Conservation (phyloP, 2,888 invertebrate genomes). For the Cactoblastis cactorum region DNA sequence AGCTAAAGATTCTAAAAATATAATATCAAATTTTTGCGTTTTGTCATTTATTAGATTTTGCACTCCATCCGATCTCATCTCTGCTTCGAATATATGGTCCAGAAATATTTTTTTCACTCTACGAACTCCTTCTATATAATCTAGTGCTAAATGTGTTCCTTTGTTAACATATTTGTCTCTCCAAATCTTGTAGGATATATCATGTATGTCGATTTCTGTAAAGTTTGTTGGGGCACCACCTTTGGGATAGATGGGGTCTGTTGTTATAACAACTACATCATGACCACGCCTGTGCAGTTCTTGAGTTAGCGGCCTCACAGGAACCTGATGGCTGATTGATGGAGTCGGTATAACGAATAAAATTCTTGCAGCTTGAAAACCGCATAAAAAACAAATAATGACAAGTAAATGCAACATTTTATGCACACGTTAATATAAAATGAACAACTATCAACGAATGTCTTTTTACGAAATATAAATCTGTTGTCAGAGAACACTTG, state of each 20-base stretch:
- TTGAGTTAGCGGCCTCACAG: slow-evolving; percentile 19
- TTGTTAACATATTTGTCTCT: not conserved
- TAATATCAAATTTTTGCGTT: slow-evolving; percentile 12
- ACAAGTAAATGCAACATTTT: not conserved
- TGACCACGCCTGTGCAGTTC: slow-evolving; percentile 43
- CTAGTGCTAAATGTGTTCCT: not conserved
- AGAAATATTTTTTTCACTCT: not conserved
- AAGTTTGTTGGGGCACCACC: slow-evolving; percentile 29
- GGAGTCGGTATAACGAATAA: slow-evolving; percentile 18
- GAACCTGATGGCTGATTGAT: slow-evolving; percentile 22
- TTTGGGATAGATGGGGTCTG: slow-evolving; percentile 30
- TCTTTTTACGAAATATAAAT: too few relatives aligned
- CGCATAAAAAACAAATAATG: not conserved
- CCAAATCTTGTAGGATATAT: slow-evolving; percentile 17
- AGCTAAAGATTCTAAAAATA: slow-evolving; percentile 8
- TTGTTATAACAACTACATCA: slow-evolving; percentile 38
- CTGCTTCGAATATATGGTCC: not conserved
- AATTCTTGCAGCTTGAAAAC: slow-evolving; percentile 16
- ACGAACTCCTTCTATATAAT: too few relatives aligned
- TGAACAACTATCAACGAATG: too few relatives aligned
- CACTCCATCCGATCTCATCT: slow-evolving; percentile 12
- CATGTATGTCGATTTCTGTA: slow-evolving; percentile 35
- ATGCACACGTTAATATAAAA: not conserved
- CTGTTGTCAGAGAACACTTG: too few relatives aligned
- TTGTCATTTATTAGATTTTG: slow-evolving; percentile 9